Conservation (phyloP, 2,797 vertebrate genomes). For the Emys orbicularis region DNA sequence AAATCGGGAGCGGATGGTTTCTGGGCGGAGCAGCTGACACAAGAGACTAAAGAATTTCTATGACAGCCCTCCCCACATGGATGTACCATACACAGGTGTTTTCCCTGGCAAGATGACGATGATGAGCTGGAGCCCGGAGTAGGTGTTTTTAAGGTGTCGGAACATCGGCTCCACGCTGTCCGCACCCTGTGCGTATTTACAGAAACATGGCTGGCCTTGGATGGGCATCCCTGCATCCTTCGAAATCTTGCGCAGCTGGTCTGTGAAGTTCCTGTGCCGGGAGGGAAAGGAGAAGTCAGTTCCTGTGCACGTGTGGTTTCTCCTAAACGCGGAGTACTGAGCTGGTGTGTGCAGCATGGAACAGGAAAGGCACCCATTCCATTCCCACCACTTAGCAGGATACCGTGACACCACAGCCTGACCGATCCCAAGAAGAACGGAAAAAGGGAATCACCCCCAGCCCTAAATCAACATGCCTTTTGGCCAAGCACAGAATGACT, state of each 20-base stretch:
- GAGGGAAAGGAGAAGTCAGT: slow-evolving; percentile 8
- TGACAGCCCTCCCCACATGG: background rate
- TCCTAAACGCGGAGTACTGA: background rate
- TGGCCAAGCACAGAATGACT: rapidly evolving
- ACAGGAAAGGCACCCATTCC: background rate
- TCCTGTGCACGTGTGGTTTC: background rate
- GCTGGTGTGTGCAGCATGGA: rapidly evolving
- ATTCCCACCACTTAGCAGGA: background rate
- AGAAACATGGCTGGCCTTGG: slow-evolving; percentile 87
- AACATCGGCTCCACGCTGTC: slow-evolving; percentile 86
- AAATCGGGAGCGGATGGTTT: rapidly evolving
- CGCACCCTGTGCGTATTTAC: slow-evolving; percentile 83
- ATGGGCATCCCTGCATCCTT: slow-evolving; percentile 87
- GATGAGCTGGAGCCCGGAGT: slow-evolving; percentile 84
- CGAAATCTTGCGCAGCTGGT: slow-evolving; percentile 87
- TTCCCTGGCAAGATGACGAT: slow-evolving; percentile 85
- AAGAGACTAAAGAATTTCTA: background rate
- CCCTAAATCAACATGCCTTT: rapidly evolving
- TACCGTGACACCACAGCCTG: background rate
- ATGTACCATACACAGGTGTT: slow-evolving; percentile 84
- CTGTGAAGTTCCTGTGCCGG: slow-evolving; percentile 84
- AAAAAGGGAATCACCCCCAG: background rate
- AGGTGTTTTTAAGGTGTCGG: slow-evolving; percentile 84
- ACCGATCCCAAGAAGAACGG: background rate
- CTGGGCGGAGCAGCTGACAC: rapidly evolving